Percentiles rank a stretch among this genome's conserved stretches.
Conservation (phyloP, 2,888 invertebrate genomes). For the Pseudococcus longispinus region DNA sequence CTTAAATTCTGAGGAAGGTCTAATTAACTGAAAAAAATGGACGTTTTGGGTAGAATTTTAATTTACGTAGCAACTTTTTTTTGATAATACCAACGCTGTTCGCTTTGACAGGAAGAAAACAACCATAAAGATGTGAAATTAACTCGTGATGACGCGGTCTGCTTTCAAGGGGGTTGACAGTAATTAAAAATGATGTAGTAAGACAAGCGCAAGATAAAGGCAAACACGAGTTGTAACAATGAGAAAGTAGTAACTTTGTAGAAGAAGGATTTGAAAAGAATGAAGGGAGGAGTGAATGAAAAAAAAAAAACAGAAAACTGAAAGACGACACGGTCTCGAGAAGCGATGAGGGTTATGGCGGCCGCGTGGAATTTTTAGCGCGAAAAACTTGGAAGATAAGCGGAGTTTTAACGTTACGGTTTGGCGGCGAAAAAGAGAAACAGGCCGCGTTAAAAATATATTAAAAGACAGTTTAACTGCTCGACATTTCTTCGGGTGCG, state of each 20-base stretch:
- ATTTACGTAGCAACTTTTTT: neutral
- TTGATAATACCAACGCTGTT: neutral
- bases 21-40: neutral
- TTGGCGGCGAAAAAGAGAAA: neutral
- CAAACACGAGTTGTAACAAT: conserved; percentile 3
- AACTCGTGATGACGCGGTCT: conserved; percentile 21
- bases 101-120: conserved; percentile 28
- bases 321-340: neutral
- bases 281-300: neutral
- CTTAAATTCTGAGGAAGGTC: neutral
- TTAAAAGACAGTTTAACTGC: conserved; percentile 34
- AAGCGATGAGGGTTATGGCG: neutral
- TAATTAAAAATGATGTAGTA: conserved; percentile 52
- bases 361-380: neutral
- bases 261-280: neutral
- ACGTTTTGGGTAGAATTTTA: neutral
- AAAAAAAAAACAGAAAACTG: neutral
- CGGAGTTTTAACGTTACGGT: neutral
- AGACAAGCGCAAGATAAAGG: conserved; percentile 42
- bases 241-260: neutral
- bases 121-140: conserved; percentile 41
- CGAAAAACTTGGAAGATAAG: neutral
- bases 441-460: neutral
- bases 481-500: conserved; percentile 36
- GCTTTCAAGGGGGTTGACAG: conserved; percentile 37